Base-by-base conservation (phyloP, 2,113 vertebrate genomes). In the Anthoscopus minutus region DNA sequence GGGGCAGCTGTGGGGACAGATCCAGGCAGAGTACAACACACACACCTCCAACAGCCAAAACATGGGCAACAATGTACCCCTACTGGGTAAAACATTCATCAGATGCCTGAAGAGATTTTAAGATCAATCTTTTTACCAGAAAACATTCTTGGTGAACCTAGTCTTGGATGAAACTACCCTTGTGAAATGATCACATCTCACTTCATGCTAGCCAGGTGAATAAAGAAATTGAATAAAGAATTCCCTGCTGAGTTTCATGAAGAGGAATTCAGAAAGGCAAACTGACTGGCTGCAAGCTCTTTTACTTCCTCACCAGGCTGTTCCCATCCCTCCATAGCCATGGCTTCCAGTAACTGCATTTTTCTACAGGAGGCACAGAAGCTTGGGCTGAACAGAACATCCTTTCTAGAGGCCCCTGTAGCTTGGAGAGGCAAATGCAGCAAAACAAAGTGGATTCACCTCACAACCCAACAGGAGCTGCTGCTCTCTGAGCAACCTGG, bases 1-100 rank as follows among this genome's bases (percentile, higher is more conserved):
- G 98, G 54, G 98, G 98, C 94, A 98, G 97, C 98, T 99, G 98
- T 35, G 82, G 64, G 69, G 66, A 92, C 47, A 2, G 5, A 86
- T 2, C 53, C 74, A 66, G 44, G 45, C 37, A 30, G 19, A 61
- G 21, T 4, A 28, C 62, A 60, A 31, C 27, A 62, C 44, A 69
- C 10, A 1, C 19, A 2, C 16, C 38, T 15, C 13, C 6, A 42
- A 18, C 12, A 35, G 44, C 62, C 19, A n/a, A 66, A 73, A 10
- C 4, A 10, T 1, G 4, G 42, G 6, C 20, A 76, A 44, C 37
- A 74, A 44, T 1, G 8, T 9, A 37, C 20, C 38, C 56, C 10
- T 6, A 15, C 19, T 28, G 33, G 37, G 58, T 61, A 65, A 82
- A 62, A 31, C 45, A 91, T 14, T 33, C 61, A 15, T 24, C 72